These are phyloP conservation scores for Marcusenius ussheri DNA, from an alignment of 2,113 vertebrate genomes.

Conservation along the genomic window DNA sequence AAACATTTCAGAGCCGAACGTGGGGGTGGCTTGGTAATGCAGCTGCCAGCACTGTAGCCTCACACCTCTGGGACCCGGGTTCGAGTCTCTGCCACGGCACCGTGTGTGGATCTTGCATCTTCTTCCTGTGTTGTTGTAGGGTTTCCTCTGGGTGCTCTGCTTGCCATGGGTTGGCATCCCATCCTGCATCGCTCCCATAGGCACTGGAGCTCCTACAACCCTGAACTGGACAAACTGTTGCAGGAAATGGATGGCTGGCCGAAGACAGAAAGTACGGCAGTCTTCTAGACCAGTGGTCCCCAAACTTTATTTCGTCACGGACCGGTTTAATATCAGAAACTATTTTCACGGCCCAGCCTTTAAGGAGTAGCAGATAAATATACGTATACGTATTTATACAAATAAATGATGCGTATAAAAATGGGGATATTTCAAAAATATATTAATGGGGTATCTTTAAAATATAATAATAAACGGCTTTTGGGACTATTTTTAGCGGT, in stretches of 20 bases:
- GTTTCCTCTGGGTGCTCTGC: neutral
- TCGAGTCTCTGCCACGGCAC: neutral
- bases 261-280: neutral
- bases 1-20: neutral
- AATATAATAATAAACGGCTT: too few species aligned
- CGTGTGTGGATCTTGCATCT: neutral
- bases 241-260: neutral
- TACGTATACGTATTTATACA: too few species aligned
- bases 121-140: neutral
- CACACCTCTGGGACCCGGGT: neutral
- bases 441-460: too few species aligned
- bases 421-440: too few species aligned
- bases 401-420: too few species aligned
- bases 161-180: neutral
- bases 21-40: neutral
- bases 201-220: neutral
- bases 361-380: too few species aligned
- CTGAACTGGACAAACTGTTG: neutral
- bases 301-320: too few species aligned
- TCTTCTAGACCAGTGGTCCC: too few species aligned
- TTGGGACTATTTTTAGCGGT: too few species aligned
- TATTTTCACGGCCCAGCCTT: too few species aligned
- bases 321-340: too few species aligned
- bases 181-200: neutral
- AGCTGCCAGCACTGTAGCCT: neutral